Conservation (phyloP, 2,888 invertebrate species). For the Microplitis deprimator region DNA sequence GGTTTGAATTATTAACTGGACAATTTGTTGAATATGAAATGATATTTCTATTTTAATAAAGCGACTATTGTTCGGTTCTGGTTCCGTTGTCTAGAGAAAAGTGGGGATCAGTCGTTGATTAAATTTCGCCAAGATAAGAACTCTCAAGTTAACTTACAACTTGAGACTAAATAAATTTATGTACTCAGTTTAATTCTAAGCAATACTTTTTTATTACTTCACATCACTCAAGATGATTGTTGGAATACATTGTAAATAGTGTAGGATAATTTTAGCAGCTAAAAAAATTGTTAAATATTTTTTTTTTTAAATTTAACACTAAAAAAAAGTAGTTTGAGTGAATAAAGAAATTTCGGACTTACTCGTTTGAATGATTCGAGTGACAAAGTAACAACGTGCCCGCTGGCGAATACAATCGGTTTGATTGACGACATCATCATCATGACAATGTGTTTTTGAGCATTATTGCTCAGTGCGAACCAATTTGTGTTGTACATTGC, state of each 20-base stretch:
- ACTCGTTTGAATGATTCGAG: conserved; percentile 9
- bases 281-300: background rate
- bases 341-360: background rate
- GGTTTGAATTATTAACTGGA: background rate
- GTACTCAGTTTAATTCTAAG: background rate
- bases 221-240: background rate
- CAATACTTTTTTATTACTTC: background rate
- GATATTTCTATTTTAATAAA: too few species aligned
- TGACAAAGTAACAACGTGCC: conserved; percentile 19
- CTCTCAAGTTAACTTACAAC: too few species aligned
- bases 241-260: background rate
- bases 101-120: background rate
- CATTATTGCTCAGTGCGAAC: conserved; percentile 4
- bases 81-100: background rate
- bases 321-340: background rate
- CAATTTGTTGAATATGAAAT: background rate
- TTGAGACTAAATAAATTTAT: too few species aligned
- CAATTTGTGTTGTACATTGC: conserved; percentile 25
- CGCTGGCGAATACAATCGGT: conserved; percentile 23
- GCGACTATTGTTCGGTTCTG: background rate
- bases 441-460: background rate
- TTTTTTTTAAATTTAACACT: too few species aligned
- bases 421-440: conserved; percentile 23
- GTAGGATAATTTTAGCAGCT: background rate
- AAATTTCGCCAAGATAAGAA: background rate